Evolutionary conservation across 2,113 vertebrate species (phyloP), one percentile per base, ranked within the genome.

Genomic region (Gila orcuttii): DNA sequence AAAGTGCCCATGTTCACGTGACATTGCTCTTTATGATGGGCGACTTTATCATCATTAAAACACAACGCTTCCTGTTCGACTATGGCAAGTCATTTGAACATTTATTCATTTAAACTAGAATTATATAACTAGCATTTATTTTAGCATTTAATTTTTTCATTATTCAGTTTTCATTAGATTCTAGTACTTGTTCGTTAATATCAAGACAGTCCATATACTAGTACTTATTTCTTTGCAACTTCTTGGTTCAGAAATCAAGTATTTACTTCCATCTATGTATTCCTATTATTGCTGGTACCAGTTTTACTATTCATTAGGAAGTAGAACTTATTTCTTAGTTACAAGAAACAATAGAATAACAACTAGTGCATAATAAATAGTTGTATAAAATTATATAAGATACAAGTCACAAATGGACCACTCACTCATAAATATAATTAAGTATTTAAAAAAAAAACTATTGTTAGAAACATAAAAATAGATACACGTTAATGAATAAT

Each of bases 1-100:
- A 21, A 83, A 83, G 81, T 83, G 81, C 81, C 28, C 66, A 83
- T 4, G 50, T 23, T 59, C 81, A 83, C 33, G 81, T 83, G 81
- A 6, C 81, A 73, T 50, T 13, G 64, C 59, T 55, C 80, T 55
- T 71, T 83, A 83, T 83, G 81, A 57, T 23, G 7, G 50, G 23
- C 31, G 31, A 73, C 50, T 73, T 39, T 39, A 73, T 59, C 12
- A 39, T 50, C 62, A 31, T 82, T 68, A 45, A 64, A 80, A 64
- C 13, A 47, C 6, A 80, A 8, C 6, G n/a, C 31, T 59, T 64
- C n/a, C 57, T 62, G 60, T 31, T 47, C 15, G 0, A 50, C 77
- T 77, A 31, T 55, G n/a, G 28, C 47, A 78, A 78, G 28, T 39
- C 50, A 21, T 78, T 57, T 55, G 17, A 78, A 78, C 33, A 25